These are phyloP conservation scores for Gymnothorax reevesii DNA, from an alignment of 2,797 vertebrate genomes.

Conservation along the genomic window DNA sequence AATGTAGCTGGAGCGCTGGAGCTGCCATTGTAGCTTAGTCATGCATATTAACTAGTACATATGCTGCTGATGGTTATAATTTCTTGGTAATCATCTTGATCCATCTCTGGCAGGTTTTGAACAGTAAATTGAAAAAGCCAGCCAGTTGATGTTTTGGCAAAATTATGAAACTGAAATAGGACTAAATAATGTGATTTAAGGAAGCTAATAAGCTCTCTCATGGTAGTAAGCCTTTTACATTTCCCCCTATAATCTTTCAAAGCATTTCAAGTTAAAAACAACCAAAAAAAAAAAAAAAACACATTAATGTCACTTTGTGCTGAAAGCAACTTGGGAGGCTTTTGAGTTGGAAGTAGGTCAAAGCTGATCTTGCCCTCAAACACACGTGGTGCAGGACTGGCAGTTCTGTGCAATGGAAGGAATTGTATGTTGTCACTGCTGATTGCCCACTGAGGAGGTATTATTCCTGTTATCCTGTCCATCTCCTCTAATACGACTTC, in stretches of 20 bases:
- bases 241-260: not conserved
- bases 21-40: not conserved
- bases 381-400: not conserved
- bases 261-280: not conserved
- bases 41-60: not conserved
- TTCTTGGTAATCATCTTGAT: not conserved
- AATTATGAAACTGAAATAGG: not conserved
- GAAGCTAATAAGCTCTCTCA: not conserved
- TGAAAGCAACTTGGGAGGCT: conserved; percentile 9
- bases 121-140: not conserved
- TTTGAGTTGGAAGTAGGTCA: conserved; percentile 21
- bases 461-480: not conserved
- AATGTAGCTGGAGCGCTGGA: not conserved
- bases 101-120: not conserved
- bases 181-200: not conserved
- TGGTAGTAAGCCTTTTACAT: not conserved
- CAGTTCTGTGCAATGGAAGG: not conserved
- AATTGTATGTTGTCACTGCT: not conserved
- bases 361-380: conserved; percentile 17
- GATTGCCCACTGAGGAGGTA: not conserved
- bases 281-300: not conserved
- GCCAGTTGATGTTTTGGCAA: not conserved
- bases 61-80: not conserved
- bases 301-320: conserved; percentile 20
- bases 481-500: not conserved